Evolutionary conservation across 2,113 vertebrate species (phyloP).

Genomic region (Notothenia coriiceps): DNA sequence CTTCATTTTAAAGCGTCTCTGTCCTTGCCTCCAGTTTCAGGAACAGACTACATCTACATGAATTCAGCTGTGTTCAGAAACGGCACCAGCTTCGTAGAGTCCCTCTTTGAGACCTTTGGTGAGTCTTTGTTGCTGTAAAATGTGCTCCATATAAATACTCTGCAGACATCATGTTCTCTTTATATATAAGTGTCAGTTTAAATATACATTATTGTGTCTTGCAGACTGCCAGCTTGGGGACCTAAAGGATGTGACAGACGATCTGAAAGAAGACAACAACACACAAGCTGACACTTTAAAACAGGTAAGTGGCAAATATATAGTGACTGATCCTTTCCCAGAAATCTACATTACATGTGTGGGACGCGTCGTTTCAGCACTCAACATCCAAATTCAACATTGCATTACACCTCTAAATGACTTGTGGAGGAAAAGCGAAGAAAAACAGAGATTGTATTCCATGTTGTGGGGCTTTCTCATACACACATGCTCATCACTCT

Average conservation of each 20-base stretch:
- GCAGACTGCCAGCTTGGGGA: constrained; percentile 92
- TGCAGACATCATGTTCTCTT: background rate
- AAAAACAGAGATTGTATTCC: constrained; percentile 34
- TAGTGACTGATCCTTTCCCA: background rate
- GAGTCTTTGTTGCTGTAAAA: constrained; percentile 41
- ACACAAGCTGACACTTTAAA: constrained; percentile 64
- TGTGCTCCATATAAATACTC: background rate
- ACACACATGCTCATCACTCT: constrained; percentile 37
- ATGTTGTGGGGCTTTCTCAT: constrained; percentile 56
- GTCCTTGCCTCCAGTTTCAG: constrained; percentile 83
- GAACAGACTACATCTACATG: constrained; percentile 91
- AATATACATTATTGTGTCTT: background rate
- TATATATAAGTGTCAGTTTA: background rate
- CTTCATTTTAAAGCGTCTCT: background rate
- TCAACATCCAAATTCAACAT: constrained; percentile 4
- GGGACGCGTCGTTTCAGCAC: background rate
- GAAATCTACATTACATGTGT: background rate
- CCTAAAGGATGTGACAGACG: constrained; percentile 90
- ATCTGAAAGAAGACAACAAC: constrained; percentile 83
- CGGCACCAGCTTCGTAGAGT: constrained; percentile 98
- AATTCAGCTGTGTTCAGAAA: constrained; percentile 93
- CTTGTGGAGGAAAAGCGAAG: constrained; percentile 22
- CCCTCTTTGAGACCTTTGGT: constrained; percentile 97
- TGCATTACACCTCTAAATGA: constrained; percentile 4
- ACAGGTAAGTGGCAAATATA: constrained; percentile 67